These are phyloP conservation scores for Pantelozetes paolii DNA, from an alignment of 2,888 invertebrate genomes.

Conservation along the genomic window DNA sequence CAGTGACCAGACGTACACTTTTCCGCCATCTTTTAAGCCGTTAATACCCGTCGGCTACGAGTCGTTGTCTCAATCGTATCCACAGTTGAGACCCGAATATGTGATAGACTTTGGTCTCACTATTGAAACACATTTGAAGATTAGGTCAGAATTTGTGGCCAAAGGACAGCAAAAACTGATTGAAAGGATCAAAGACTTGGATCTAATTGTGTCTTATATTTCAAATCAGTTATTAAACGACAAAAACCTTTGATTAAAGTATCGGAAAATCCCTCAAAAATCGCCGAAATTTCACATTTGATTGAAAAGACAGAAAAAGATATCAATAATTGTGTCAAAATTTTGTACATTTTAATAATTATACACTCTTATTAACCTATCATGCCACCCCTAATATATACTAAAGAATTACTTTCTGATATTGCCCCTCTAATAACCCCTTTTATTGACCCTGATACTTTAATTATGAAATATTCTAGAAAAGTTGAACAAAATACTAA, in stretches of 20 bases:
- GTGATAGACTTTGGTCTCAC: constrained; percentile 40
- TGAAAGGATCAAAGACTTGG: constrained; percentile 37
- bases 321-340: constrained; percentile 25
- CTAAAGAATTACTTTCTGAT: no score
- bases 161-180: constrained; percentile 32
- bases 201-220: not conserved
- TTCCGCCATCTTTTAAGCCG: constrained; percentile 33
- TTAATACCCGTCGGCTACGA: constrained; percentile 41
- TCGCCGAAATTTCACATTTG: constrained; percentile 35
- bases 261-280: constrained; percentile 38
- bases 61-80: constrained; percentile 28
- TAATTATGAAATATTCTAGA: no score
- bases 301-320: constrained; percentile 35
- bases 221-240: constrained; percentile 24
- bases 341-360: no score
- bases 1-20: not conserved
- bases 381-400: no score
- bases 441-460: no score
- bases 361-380: no score
- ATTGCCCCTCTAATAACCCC: no score
- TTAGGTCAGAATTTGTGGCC: constrained; percentile 33
- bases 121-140: constrained; percentile 35
- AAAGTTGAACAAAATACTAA: no score
- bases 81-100: constrained; percentile 30
- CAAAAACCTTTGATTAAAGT: constrained; percentile 41